phyloP scores from a whole-genome alignment of 1,140 invertebrate genomes.

The Hirudo medicinalis region DNA sequence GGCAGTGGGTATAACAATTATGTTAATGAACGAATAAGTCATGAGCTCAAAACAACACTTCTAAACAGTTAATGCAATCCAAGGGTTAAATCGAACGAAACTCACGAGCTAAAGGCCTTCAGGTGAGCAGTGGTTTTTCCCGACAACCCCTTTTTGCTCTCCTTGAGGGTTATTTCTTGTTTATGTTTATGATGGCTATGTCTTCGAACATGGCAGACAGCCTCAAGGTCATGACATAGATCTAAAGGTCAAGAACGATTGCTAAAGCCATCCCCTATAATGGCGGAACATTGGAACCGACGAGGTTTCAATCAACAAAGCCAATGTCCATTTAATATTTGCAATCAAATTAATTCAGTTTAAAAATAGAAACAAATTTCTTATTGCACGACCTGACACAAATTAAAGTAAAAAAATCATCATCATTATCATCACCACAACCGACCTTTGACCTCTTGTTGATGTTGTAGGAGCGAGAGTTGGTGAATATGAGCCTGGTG shows the following conservation, averaged over 20 bases:
- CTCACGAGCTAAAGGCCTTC: not conserved
- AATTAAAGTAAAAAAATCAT: not conserved
- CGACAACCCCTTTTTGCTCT: constrained; percentile 21
- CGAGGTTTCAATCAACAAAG: too few relatives aligned
- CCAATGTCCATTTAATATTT: too few relatives aligned
- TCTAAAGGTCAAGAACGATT: constrained; percentile 46
- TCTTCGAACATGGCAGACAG: constrained; percentile 74
- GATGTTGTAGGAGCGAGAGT: constrained; percentile 81
- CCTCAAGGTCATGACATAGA: constrained; percentile 78
- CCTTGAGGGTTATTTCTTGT: constrained; percentile 44
- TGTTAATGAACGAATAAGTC: too few relatives aligned
- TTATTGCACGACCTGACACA: too few relatives aligned
- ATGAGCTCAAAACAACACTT: constrained; percentile 12
- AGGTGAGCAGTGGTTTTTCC: constrained; percentile 7
- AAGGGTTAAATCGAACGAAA: too few relatives aligned
- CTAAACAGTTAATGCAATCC: too few relatives aligned
- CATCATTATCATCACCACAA: constrained; percentile 46
- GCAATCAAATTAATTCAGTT: too few relatives aligned
- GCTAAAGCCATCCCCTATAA: not conserved
- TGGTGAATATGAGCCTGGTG: constrained; percentile 72
- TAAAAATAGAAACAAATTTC: too few relatives aligned
- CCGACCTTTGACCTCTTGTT: constrained; percentile 62
- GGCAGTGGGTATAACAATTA: too few relatives aligned
- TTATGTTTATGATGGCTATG: too few relatives aligned
- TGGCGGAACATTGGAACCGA: too few relatives aligned